These are phyloP conservation scores for Epinephelus awoara DNA, from an alignment of 2,797 vertebrate species.

Conservation along the genomic window DNA sequence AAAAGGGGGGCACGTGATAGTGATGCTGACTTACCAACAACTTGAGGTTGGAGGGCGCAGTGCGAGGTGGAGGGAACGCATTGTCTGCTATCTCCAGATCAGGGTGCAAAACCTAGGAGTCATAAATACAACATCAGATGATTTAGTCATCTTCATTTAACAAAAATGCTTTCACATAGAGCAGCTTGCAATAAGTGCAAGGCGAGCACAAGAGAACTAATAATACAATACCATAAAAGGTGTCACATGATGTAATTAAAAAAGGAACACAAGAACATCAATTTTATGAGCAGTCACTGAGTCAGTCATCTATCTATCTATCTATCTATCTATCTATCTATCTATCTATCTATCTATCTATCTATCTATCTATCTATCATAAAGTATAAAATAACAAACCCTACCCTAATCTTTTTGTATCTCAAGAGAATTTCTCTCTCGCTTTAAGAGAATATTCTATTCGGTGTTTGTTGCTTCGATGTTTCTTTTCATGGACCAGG, in stretches of 20 bases:
- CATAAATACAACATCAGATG: slow-evolving; percentile 18
- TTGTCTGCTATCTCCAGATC: slow-evolving; percentile 98
- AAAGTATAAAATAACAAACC: too few relatives aligned
- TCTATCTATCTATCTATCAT: too few relatives aligned
- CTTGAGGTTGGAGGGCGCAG: slow-evolving; percentile 94
- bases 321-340: too few relatives aligned
- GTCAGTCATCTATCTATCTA: neutral
- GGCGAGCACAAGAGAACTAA: neutral
- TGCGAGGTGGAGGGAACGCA: slow-evolving; percentile 95
- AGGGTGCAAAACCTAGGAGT: slow-evolving; percentile 93
- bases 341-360: too few relatives aligned
- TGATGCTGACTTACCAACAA: slow-evolving; percentile 91
- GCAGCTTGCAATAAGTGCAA: neutral
- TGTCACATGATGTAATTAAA: neutral
- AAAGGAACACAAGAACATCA: neutral
- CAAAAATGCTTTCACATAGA: neutral
- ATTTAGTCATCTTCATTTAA: slow-evolving; percentile 20
- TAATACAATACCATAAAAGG: neutral
- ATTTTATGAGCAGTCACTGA: neutral
- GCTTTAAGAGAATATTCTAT: too few relatives aligned
- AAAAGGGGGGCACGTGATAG: slow-evolving; percentile 15
- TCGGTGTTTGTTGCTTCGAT: too few relatives aligned
- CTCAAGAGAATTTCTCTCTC: too few relatives aligned
- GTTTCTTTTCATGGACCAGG: too few relatives aligned
- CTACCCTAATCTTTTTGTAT: too few relatives aligned